phyloP scores from a whole-genome alignment of 2,797 vertebrate species.

The Cichlasoma orientale region DNA sequence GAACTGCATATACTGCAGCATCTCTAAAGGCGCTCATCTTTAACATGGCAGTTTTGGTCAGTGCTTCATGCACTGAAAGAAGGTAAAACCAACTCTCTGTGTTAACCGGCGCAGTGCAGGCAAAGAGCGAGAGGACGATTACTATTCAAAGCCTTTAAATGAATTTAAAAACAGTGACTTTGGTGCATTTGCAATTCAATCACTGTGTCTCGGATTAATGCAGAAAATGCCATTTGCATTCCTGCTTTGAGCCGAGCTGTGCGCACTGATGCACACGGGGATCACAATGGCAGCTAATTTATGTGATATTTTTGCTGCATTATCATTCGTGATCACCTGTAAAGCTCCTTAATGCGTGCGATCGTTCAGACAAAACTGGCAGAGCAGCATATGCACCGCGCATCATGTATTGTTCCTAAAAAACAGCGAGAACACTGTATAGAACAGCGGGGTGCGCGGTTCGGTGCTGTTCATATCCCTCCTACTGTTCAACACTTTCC shows the following conservation, averaged over 20 bases:
- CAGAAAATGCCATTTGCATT: constrained; percentile 75
- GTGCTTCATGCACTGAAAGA: constrained; percentile 29
- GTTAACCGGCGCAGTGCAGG: constrained; percentile 28
- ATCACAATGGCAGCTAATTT: constrained; percentile 53
- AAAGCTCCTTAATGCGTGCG: constrained; percentile 27
- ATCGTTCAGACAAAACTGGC: constrained; percentile 19
- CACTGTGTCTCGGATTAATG: constrained; percentile 69
- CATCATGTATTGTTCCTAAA: background rate
- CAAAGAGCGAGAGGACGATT: constrained; percentile 41
- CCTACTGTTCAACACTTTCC: constrained; percentile 64
- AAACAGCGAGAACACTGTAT: constrained; percentile 26
- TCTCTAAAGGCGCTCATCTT: constrained; percentile 14
- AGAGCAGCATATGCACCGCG: constrained; percentile 16
- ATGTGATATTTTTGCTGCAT: constrained; percentile 41
- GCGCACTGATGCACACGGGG: constrained; percentile 47
- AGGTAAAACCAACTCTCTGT: constrained; percentile 47
- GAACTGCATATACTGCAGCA: background rate
- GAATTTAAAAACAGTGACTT: constrained; percentile 74
- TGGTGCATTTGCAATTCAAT: constrained; percentile 77
- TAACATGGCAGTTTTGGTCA: constrained; percentile 36
- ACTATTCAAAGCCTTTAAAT: constrained; percentile 70
- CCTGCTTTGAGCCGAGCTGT: constrained; percentile 43
- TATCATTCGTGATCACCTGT: constrained; percentile 62
- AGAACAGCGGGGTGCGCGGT: constrained; percentile 48
- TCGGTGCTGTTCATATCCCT: constrained; percentile 52